Base-by-base conservation (phyloP, 2,888 invertebrate genomes). In the Arenicola marina region DNA sequence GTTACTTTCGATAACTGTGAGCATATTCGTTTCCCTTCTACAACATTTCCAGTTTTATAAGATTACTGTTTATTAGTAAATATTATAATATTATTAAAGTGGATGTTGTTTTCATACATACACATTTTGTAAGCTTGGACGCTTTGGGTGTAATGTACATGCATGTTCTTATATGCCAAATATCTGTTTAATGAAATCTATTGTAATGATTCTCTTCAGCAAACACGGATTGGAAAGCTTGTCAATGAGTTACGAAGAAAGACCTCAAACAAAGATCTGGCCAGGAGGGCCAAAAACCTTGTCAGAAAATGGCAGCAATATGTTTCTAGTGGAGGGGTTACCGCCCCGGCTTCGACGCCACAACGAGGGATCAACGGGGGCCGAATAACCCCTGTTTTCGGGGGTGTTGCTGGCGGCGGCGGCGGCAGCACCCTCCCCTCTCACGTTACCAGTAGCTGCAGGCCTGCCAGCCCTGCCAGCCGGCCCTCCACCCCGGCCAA, bases 251-350 rank as follows among this genome's bases (percentile, higher is more conserved):
- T 96, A 57, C 89, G 96, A 61, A 88, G 92, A 65, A 92, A 92
- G 84, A 93, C 93, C 46, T 87, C 87, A 63, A 91, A 94, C 83
- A 92, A 92, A 73, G 87, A 88, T 65, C 86, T 96, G 82, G 93
- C 95, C 59, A 90, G 91, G 78, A 88, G 95, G 72, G 92, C 94
- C 62, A 96, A 95, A 85, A 92, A 92, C 80, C 87, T 96, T 82
- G 90, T 96, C 62, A 93, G 93, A 78, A 88, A 91, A 85, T 96
- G 96, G 96, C 89, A 95, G 76, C 91, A 91, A 85, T 89, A 92
- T 85, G 89, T 95, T 33, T 70, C 26, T 11, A 59, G 28, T 11
- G 21, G 11, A 3, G 21, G 51, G 2, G 24, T 46, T 1, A 28
- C 60, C n/a, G 31, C 43, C 2, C 18, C 54, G 1, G 43, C 54